A percentile compares a stretch with the other conserved stretches of the same genome.
Conservation (phyloP, 2,888 invertebrate species). For the Apodemia hepburni region DNA sequence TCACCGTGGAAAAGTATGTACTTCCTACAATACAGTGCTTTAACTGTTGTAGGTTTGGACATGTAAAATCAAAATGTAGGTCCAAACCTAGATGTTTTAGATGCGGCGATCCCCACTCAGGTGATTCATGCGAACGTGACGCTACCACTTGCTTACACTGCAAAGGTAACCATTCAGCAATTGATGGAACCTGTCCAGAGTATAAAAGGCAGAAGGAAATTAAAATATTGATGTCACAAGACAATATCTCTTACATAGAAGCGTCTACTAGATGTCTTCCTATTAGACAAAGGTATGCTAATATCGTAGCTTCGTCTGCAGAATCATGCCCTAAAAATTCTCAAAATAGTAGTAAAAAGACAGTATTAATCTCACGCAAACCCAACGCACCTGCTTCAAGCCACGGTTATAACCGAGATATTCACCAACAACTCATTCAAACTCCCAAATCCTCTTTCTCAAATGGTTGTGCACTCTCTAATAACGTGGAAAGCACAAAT, state of each 20-base stretch:
- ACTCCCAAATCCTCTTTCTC: too few species aligned
- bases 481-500: too few species aligned
- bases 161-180: neutral
- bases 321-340: neutral
- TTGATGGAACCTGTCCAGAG: neutral
- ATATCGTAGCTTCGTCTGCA: neutral
- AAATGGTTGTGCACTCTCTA: too few species aligned
- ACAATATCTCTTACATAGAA: neutral
- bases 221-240: too few species aligned
- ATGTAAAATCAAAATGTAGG: too few species aligned
- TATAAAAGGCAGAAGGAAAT: neutral
- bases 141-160: neutral
- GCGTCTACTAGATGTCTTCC: neutral
- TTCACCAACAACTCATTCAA: too few species aligned
- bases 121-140: neutral
- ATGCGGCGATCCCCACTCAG: neutral
- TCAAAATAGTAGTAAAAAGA: neutral
- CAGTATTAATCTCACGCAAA: neutral
- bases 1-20: neutral
- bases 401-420: too few species aligned
- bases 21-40: neutral
- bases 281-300: neutral
- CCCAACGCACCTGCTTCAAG: neutral
- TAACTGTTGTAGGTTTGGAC: neutral
- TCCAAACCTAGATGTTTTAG: too few species aligned